Conservation (phyloP, 2,113 vertebrate genomes). For the Xiphophorus couchianus region DNA sequence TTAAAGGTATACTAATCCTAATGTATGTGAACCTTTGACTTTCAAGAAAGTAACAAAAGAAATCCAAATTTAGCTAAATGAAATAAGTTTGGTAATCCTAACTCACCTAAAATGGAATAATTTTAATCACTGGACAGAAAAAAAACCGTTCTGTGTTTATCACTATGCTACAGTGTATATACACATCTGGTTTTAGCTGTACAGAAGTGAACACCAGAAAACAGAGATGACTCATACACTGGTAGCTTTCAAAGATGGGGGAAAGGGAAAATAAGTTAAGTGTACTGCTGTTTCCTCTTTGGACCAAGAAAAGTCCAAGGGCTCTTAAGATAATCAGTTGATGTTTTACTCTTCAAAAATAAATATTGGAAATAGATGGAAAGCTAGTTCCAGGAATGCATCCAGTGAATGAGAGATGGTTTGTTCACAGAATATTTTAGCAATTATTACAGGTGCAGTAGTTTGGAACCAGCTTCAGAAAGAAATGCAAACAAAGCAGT, state of each 20-base stretch:
- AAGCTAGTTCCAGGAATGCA: background rate
- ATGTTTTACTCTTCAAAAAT: background rate
- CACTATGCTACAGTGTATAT: background rate
- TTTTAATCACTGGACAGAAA: too few relatives aligned
- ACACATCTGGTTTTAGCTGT: background rate
- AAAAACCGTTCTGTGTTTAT: background rate
- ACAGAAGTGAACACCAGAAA: background rate
- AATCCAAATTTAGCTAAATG: too few relatives aligned
- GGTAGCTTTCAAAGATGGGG: background rate
- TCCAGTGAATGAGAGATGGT: background rate
- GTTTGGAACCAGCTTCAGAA: too few relatives aligned
- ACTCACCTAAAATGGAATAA: too few relatives aligned
- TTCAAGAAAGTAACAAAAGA: too few relatives aligned
- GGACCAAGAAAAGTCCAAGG: background rate
- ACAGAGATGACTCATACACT: background rate
- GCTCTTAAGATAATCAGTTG: background rate
- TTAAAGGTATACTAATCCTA: too few relatives aligned
- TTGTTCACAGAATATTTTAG: too few relatives aligned
- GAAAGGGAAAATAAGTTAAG: background rate
- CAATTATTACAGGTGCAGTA: too few relatives aligned
- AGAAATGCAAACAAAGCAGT: too few relatives aligned
- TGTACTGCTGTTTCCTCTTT: background rate
- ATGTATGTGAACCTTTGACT: too few relatives aligned
- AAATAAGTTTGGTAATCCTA: too few relatives aligned
- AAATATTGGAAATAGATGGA: background rate